Percentiles rank a stretch among this genome's conserved stretches.
phyloP scores from a whole-genome alignment of 2,113 vertebrate species.

The Pavo muticus region DNA sequence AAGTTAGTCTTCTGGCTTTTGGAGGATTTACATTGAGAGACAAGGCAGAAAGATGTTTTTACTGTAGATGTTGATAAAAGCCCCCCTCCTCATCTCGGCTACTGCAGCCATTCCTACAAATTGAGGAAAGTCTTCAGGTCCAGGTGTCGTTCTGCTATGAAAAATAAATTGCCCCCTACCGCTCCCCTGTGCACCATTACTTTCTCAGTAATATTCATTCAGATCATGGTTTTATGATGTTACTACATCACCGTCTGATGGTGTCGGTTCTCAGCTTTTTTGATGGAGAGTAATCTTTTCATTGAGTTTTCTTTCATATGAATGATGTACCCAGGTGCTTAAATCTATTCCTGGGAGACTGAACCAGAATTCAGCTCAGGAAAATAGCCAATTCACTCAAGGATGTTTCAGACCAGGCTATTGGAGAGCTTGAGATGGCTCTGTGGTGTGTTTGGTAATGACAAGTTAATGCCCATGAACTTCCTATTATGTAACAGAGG shows the following conservation, averaged over 20 bases:
- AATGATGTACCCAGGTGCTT: not conserved
- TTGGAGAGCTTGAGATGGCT: not conserved
- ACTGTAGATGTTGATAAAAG: not conserved
- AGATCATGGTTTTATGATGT: not conserved
- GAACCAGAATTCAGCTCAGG: not conserved
- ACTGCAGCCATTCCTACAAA: not conserved
- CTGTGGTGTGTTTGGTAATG: not conserved
- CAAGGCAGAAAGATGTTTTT: not conserved
- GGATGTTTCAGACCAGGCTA: not conserved
- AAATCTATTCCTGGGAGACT: not conserved
- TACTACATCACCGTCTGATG: not conserved
- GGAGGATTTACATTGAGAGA: not conserved
- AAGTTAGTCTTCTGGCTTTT: not conserved
- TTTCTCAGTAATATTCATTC: not conserved
- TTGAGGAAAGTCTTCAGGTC: not conserved
- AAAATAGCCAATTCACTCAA: not conserved
- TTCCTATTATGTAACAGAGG: not conserved
- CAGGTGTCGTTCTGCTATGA: not conserved
- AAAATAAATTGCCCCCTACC: not conserved
- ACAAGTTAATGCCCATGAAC: not conserved
- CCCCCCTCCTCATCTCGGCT: accelerated
- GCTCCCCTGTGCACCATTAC: not conserved
- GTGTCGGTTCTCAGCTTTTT: not conserved
- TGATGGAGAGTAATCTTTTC: not conserved
- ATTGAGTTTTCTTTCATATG: not conserved